phyloP scores from a whole-genome alignment of 1,140 invertebrate species.

The Trypoxylus dichotomus region DNA sequence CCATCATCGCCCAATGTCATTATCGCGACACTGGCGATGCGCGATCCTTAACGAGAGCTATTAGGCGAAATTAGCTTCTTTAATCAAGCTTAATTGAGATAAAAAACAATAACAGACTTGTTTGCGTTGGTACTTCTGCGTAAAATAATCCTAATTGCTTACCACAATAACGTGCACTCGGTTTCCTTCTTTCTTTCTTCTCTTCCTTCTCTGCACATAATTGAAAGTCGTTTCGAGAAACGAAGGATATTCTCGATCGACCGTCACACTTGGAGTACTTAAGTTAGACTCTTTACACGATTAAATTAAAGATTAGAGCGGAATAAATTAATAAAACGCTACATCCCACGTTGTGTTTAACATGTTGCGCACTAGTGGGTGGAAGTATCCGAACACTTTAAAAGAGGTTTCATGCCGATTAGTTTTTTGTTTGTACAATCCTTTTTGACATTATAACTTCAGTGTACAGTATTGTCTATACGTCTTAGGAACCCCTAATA shows the following conservation, averaged over 20 bases:
- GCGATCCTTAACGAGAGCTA: not conserved
- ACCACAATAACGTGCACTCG: not conserved
- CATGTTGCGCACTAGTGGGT: too few relatives aligned
- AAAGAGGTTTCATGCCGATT: too few relatives aligned
- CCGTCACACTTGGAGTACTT: not conserved
- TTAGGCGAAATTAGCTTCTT: not conserved
- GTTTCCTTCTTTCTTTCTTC: not conserved
- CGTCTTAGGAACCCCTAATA: too few relatives aligned
- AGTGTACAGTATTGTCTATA: too few relatives aligned
- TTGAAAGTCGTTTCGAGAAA: not conserved
- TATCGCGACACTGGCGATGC: not conserved
- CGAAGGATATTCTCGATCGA: not conserved
- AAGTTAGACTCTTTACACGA: not conserved
- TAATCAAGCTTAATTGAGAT: conserved; percentile 3
- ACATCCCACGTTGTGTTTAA: not conserved
- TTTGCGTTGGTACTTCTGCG: not conserved
- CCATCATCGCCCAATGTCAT: not conserved
- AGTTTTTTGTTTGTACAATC: too few relatives aligned
- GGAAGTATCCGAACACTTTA: too few relatives aligned
- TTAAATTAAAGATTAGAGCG: not conserved
- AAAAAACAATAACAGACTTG: conserved; percentile 7
- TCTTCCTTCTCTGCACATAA: not conserved
- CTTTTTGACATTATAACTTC: too few relatives aligned
- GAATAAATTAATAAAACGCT: not conserved
- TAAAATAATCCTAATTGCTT: conserved; percentile 4